Evolutionary conservation across 64 coral and sea anemone species (phyloP).

Genomic region (Trachythela sp.): DNA sequence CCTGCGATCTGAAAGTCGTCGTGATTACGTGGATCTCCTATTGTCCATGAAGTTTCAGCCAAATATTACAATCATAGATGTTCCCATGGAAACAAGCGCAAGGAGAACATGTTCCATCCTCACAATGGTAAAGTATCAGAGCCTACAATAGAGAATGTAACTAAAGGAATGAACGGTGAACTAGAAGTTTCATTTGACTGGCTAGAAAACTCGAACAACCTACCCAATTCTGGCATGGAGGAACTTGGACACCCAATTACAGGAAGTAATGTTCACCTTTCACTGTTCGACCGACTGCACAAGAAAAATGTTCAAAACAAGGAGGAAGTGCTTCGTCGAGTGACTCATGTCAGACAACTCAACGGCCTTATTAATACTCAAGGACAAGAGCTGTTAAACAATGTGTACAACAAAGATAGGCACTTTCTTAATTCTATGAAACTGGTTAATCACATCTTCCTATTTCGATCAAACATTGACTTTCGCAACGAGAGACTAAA

Average conservation of each 20-base stretch:
- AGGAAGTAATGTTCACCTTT: constrained; percentile 23
- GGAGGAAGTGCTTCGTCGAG: constrained; percentile 23
- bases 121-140: constrained; percentile 39
- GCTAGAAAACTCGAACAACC: background rate
- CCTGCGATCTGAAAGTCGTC: constrained; percentile 43
- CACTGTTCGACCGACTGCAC: constrained; percentile 53
- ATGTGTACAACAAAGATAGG: background rate
- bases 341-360: background rate
- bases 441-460: background rate
- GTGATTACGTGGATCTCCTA: constrained; percentile 44
- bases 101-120: constrained; percentile 38
- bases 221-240: background rate
- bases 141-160: constrained; percentile 21
- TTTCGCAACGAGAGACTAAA: background rate
- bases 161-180: constrained; percentile 9
- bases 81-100: constrained; percentile 59
- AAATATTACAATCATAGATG: constrained; percentile 44
- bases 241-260: constrained; percentile 31
- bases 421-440: background rate
- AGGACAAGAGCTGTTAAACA: background rate
- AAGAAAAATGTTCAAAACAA: constrained; percentile 46
- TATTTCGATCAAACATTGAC: background rate
- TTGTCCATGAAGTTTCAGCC: constrained; percentile 51
- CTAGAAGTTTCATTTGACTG: constrained; percentile 42
- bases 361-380: background rate